Base-by-base conservation (phyloP, 64 coral and sea anemone genomes). In the Stylophora pistillata region DNA sequence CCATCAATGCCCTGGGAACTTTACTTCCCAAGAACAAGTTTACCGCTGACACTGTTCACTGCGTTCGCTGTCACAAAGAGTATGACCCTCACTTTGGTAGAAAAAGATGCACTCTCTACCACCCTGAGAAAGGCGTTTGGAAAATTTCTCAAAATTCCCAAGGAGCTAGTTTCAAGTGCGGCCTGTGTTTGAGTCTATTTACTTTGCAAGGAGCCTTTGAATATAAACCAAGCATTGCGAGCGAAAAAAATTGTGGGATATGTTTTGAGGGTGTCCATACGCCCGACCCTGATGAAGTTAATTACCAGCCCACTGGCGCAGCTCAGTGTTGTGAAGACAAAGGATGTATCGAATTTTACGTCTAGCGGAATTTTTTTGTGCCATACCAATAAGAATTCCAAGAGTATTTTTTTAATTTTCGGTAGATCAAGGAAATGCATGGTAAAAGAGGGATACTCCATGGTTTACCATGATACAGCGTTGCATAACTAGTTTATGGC, bases 311-410 rank as follows among this genome's bases (percentile, higher is more conserved):
- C 31, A 31, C 59, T 23, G 91, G 95, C 21, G 74, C 78, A 11
- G 95, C 95, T 0, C 88, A 93, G 57, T 85, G 86, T 78, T 97
- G 95, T 87, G 95, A 97, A 81, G 95, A 97, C 59, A 90, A 90
- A 85, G 95, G 95, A 3, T 97, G 95, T 71, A 97, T 97, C 32
- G 95, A 86, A 26, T 97, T 97, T 61, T 97, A 97, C 85, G 95
- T 97, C 13, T 96, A 82, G 73, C 27, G 20, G 34, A 29, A 15
- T 47, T 47, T 47, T 47, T 47, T 47, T 47, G 37, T 47, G 37
- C 7, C 37, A 47, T 47, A 47, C 0, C 37, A 47, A 4, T 47
- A 47, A 47, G 37, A 47, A 47, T 47, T 11, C 23, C 58, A 60
- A 3, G 58, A 60, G 58, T 2, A 4, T 1, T 60, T 13, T 60